Conservation (phyloP, 2,888 invertebrate species). For the Dolomedes plantarius region DNA sequence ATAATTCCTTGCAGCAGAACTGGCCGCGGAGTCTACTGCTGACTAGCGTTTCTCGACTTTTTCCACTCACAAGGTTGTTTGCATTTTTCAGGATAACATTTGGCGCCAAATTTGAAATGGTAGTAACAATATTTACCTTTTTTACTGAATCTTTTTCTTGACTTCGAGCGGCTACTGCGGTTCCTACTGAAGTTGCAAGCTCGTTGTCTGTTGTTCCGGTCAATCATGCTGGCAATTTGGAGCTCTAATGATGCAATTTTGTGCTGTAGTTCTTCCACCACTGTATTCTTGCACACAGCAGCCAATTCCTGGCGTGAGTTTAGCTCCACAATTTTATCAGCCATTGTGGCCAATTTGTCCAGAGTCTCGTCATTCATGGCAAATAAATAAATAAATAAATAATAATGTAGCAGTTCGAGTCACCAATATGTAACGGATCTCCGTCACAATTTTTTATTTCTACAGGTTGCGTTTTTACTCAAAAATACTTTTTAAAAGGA, state of each 20-base stretch:
- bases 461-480: too few relatives aligned
- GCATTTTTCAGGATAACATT: not conserved
- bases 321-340: not conserved
- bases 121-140: not conserved
- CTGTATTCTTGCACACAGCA: not conserved
- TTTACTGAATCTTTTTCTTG: not conserved
- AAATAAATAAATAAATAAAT: too few relatives aligned
- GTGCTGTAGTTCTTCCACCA: not conserved
- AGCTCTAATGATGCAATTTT: not conserved
- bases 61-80: not conserved
- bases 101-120: not conserved
- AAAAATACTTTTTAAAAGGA: too few relatives aligned
- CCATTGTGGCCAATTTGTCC: not conserved
- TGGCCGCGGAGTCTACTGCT: conserved; percentile 10
- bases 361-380: not conserved
- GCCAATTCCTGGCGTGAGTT: not conserved
- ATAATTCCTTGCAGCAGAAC: not conserved
- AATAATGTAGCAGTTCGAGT: too few relatives aligned
- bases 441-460: too few relatives aligned
- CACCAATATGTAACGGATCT: too few relatives aligned
- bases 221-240: not conserved
- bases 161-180: not conserved
- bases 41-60: not conserved
- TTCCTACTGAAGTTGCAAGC: not conserved
- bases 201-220: not conserved